phyloP scores from a whole-genome alignment of 1,140 invertebrate genomes.

The Tetragonula clypearis region DNA sequence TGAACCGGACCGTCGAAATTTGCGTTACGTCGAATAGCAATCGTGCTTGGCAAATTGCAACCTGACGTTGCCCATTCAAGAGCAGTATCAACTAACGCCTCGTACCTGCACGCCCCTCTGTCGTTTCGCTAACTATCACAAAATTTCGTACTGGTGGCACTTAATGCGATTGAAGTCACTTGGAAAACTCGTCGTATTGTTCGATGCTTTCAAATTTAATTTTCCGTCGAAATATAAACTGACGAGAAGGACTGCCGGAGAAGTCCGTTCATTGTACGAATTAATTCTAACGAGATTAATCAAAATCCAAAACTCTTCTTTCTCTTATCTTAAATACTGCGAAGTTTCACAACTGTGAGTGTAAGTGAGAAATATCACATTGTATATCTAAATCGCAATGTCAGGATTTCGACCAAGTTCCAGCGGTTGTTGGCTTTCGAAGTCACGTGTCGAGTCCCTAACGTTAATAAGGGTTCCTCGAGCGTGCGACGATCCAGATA shows the following conservation, averaged over 20 bases:
- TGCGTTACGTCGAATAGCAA: not conserved
- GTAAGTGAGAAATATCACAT: not conserved
- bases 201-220: not conserved
- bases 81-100: not conserved
- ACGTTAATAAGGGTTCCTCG: not conserved
- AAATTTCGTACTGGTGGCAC: not conserved
- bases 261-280: no score
- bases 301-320: no score
- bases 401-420: not conserved
- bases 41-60: not conserved
- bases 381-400: not conserved
- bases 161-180: not conserved
- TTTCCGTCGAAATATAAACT: not conserved
- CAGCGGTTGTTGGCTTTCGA: not conserved
- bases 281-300: no score
- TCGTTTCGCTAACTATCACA: not conserved
- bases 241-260: not conserved
- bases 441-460: not conserved
- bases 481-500: not conserved
- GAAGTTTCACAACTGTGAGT: no score
- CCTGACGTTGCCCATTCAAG: not conserved
- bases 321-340: no score
- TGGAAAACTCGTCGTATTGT: not conserved
- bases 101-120: not conserved
- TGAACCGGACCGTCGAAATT: not conserved